Evolutionary conservation across 2,797 vertebrate species (phyloP), one percentile per base, ranked within the genome.

Genomic region (Acropternis orthonyx): DNA sequence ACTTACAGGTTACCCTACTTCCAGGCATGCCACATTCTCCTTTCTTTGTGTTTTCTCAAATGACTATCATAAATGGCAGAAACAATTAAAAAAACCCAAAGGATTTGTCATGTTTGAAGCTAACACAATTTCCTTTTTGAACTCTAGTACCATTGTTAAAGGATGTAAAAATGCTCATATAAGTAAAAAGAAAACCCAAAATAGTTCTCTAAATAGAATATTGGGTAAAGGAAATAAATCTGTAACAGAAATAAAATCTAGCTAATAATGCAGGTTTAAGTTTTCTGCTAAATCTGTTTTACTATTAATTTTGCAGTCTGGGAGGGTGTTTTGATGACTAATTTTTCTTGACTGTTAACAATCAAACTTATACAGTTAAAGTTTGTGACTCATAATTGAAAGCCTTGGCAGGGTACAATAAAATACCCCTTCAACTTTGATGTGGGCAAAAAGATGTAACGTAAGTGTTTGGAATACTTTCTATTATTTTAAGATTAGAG

Each of bases 401-500:
- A 73, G 17, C 11, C 89, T 76, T 89, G 72, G 9, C 66, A 86
- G 37, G 7, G 22, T 62, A 27, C 30, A 91, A 69, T 51, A 74
- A 4, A 36, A 95, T 89, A 76, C 4, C 1, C 1, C 24, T 84
- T 76, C 23, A 20, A 59, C 36, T 88, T 78, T 66, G 62, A 78
- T 73, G 43, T 34, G 28, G 86, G 43, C 14, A 76, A 73, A 91
- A 71, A 78, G 28, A 21, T 6, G 1, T 26, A 58, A 28, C 20
- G 52, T 49, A 62, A 61, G 56, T 81, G 75, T 88, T 86, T 91
- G 23, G 30, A 95, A 28, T 77, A 56, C 59, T 95, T 93, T 85
- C 66, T 88, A 54, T 77, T 84, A 66, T 68, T 92, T 86, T 78
- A 81, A 88, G n/a, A 66, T 85, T 63, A 84, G 10, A 69, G 22